A percentile compares a stretch with the other conserved stretches of the same genome.
Evolutionary conservation across 2,113 vertebrate species (phyloP).

Genomic region (Clarias gariepinus): DNA sequence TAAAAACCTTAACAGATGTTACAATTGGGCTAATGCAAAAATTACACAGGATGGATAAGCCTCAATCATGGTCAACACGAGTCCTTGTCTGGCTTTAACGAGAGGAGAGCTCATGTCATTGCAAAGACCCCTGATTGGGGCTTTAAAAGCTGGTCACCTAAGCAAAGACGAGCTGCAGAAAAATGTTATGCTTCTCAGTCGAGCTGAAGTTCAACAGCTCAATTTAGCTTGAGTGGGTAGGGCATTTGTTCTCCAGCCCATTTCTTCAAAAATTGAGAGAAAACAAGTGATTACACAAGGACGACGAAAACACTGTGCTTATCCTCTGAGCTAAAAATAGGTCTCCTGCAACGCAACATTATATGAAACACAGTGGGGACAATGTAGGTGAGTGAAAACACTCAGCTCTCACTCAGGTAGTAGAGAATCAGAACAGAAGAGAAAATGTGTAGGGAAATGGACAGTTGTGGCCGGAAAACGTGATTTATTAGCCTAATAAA

Average conservation of each 20-base stretch:
- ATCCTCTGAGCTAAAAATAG: constrained; percentile 60
- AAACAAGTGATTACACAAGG: constrained; percentile 61
- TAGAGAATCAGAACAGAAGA: background rate
- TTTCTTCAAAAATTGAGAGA: constrained; percentile 22
- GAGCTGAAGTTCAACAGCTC: constrained; percentile 5
- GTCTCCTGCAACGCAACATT: constrained; percentile 53
- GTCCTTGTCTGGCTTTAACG: background rate
- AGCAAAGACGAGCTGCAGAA: background rate
- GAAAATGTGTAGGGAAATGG: background rate
- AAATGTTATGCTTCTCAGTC: background rate
- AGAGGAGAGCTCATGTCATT: background rate
- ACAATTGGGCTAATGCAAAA: background rate
- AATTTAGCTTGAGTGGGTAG: constrained; percentile 12
- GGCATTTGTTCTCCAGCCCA: background rate
- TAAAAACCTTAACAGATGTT: background rate
- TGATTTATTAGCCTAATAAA: too few species aligned
- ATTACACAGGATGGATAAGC: background rate
- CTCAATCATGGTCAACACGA: background rate
- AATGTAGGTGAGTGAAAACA: constrained; percentile 47
- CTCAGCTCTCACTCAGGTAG: constrained; percentile 1
- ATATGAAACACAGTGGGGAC: constrained; percentile 52
- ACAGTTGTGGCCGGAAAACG: background rate
- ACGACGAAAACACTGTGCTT: background rate
- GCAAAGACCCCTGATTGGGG: background rate
- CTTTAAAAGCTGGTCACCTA: background rate